Percentiles rank a stretch among this genome's conserved stretches.
Conservation (phyloP, 2,797 vertebrate genomes). For the Chrosomus eos region DNA sequence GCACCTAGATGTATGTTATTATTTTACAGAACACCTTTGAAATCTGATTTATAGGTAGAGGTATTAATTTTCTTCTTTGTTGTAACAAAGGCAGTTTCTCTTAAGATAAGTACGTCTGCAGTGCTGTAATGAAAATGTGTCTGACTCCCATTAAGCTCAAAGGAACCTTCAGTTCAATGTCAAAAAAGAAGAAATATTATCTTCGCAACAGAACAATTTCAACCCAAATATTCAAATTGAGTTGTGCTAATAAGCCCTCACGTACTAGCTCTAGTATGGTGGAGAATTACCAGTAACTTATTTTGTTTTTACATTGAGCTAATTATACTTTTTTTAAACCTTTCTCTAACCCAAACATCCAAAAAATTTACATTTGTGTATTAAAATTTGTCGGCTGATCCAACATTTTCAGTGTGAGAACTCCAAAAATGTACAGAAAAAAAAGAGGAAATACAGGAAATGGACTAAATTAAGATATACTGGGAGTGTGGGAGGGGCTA, state of each 20-base stretch:
- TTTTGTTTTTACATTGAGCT: not conserved
- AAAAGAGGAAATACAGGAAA: not conserved
- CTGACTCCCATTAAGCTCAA: constrained; percentile 69
- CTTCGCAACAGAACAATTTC: constrained; percentile 64
- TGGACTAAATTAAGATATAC: not conserved
- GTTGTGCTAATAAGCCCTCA: constrained; percentile 70
- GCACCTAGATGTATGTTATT: constrained; percentile 60
- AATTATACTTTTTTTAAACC: not conserved
- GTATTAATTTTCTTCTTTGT: constrained; percentile 55
- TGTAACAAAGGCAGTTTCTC: constrained; percentile 54
- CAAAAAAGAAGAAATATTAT: constrained; percentile 69
- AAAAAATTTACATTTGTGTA: not conserved
- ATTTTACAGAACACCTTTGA: constrained; percentile 72
- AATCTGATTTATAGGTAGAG: constrained; percentile 51
- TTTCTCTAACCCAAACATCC: not conserved
- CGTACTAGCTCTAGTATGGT: not conserved
- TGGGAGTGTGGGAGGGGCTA: not conserved
- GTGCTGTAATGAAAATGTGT: constrained; percentile 83
- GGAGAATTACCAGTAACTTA: not conserved
- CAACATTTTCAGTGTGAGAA: not conserved
- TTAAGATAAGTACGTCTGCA: constrained; percentile 67
- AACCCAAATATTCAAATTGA: constrained; percentile 72
- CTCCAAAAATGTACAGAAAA: not conserved
- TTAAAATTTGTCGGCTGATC: not conserved
- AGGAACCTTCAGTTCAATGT: constrained; percentile 78